Evolutionary conservation across 2,113 vertebrate genomes (phyloP).

Genomic region (Gallinago media): DNA sequence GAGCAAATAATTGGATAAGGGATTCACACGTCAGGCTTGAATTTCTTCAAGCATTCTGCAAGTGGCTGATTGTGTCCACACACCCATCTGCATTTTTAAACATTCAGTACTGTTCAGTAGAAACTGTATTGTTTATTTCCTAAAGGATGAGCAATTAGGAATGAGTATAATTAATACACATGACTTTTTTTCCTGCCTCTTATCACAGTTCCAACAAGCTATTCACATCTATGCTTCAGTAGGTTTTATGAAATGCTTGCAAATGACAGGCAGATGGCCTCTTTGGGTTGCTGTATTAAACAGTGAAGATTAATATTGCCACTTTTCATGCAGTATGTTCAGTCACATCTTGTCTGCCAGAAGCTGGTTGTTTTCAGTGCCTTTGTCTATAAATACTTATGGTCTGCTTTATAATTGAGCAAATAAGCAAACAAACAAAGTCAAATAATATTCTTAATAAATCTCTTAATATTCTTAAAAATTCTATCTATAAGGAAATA

Average conservation of each 20-base stretch:
- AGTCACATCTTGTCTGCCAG: conserved; percentile 33
- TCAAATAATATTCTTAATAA: background rate
- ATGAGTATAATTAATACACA: background rate
- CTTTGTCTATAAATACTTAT: conserved; percentile 44
- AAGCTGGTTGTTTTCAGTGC: conserved; percentile 25
- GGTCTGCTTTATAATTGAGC: background rate
- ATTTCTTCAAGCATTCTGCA: background rate
- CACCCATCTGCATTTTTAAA: conserved; percentile 40
- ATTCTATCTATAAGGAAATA: background rate
- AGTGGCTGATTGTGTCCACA: conserved; percentile 21
- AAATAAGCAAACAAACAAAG: conserved; percentile 10
- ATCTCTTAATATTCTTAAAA: background rate
- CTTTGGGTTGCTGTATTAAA: conserved; percentile 45
- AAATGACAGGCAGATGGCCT: conserved; percentile 58
- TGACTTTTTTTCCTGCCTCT: background rate
- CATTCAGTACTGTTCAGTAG: background rate
- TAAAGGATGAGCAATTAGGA: conserved; percentile 39
- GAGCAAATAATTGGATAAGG: background rate
- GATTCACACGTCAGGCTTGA: background rate
- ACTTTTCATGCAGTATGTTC: conserved; percentile 9
- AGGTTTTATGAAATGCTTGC: conserved; percentile 46
- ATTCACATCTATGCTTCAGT: conserved; percentile 28
- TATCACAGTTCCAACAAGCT: background rate
- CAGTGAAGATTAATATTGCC: conserved; percentile 20
- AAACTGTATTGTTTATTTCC: conserved; percentile 50